These are phyloP conservation scores for Dascillus cervinus DNA, from an alignment of 2,888 invertebrate species.

Conservation along the genomic window DNA sequence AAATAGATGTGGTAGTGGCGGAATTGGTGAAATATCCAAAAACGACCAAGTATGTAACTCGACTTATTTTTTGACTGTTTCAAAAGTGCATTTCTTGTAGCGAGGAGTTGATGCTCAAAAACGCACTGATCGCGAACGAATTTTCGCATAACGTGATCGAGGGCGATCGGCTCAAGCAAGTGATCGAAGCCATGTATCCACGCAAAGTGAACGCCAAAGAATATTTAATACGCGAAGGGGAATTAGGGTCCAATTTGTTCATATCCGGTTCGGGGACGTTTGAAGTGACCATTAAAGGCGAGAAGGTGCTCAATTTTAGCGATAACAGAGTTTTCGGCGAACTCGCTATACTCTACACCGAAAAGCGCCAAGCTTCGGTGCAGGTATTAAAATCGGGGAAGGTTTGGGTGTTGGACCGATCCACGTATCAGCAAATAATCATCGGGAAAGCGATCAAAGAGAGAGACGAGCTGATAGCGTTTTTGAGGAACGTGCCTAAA, in stretches of 20 bases:
- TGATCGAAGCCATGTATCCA: constrained; percentile 34
- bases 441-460: constrained; percentile 76
- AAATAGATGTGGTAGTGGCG: too few species aligned
- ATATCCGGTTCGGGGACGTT: constrained; percentile 81
- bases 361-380: constrained; percentile 81
- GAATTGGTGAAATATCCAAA: too few species aligned
- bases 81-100: too few species aligned
- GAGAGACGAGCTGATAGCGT: constrained; percentile 76
- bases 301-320: constrained; percentile 70
- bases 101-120: constrained; percentile 28
- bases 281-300: constrained; percentile 75
- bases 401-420: constrained; percentile 82
- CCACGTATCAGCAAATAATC: constrained; percentile 84
- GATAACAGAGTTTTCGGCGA: constrained; percentile 84
- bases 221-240: constrained; percentile 36
- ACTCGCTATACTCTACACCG: constrained; percentile 88
- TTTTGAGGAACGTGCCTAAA: constrained; percentile 72
- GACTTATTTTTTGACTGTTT: too few species aligned
- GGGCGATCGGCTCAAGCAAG: constrained; percentile 27
- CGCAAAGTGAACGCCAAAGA: constrained; percentile 27
- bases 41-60: too few species aligned
- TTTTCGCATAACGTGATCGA: constrained; percentile 33
- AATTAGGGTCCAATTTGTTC: constrained; percentile 66
- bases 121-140: constrained; percentile 32
- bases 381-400: constrained; percentile 72